phyloP scores from a whole-genome alignment of 2,797 vertebrate species.

The Manis crassicaudata region DNA sequence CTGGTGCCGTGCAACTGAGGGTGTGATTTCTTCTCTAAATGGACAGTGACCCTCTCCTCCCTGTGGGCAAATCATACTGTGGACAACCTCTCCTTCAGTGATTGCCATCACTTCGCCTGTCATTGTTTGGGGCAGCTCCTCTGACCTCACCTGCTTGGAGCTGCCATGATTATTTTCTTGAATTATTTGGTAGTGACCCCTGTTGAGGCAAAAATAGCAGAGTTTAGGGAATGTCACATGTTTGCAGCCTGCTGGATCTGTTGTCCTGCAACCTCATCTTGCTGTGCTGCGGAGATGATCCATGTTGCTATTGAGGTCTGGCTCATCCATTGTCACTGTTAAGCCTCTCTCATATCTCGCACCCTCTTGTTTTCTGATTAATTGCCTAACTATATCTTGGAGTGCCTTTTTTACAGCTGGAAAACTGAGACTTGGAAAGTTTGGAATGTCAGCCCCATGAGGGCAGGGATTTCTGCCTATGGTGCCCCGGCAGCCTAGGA shows the following conservation, averaged over 20 bases:
- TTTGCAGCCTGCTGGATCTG: not conserved
- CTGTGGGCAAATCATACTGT: accelerated
- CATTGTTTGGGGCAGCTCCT: not conserved
- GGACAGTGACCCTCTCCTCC: not conserved
- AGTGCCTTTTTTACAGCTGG: not conserved
- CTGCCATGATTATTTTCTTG: not conserved
- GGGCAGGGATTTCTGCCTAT: not conserved
- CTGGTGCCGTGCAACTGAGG: not conserved
- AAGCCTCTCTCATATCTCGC: not conserved
- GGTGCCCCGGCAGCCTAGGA: not conserved
- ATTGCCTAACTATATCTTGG: not conserved
- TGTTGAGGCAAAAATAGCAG: not conserved
- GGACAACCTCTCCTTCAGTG: too few species aligned
- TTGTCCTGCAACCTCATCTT: not conserved
- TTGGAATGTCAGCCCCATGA: not conserved
- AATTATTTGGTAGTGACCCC: not conserved
- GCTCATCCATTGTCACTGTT: not conserved
- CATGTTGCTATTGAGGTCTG: not conserved
- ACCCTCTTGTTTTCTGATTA: not conserved
- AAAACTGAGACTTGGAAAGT: not conserved
- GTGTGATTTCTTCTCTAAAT: not conserved
- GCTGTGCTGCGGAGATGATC: not conserved
- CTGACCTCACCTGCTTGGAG: not conserved
- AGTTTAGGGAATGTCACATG: too few species aligned
- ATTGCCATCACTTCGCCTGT: not conserved